Evolutionary conservation across 2,113 vertebrate species (phyloP).

Genomic region (Tringa solitaria): DNA sequence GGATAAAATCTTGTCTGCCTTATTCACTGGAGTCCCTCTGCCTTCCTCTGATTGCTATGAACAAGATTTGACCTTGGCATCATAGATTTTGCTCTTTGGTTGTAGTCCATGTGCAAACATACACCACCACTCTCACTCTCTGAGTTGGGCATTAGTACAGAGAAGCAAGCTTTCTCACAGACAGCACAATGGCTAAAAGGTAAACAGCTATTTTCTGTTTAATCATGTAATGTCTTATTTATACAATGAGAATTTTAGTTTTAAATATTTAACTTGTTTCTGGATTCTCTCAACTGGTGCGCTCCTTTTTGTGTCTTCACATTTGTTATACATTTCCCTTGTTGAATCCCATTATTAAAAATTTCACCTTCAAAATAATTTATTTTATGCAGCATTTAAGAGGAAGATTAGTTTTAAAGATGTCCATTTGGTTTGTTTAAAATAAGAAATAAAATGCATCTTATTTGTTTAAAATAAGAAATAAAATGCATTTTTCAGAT

Average conservation of each 20-base stretch:
- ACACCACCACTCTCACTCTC: too few species aligned
- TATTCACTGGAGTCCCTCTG: background rate
- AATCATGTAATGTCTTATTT: constrained; percentile 25
- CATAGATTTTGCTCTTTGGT: background rate
- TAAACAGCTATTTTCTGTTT: constrained; percentile 40
- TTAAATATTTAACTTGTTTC: constrained; percentile 62
- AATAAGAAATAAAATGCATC: too few species aligned
- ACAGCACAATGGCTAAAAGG: background rate
- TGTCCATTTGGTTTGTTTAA: background rate
- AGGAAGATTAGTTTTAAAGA: background rate
- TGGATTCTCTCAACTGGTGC: background rate
- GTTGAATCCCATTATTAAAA: background rate
- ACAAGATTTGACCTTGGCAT: background rate
- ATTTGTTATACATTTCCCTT: constrained; percentile 13
- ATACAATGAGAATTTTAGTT: constrained; percentile 24
- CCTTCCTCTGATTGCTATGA: background rate
- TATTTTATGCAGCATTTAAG: background rate
- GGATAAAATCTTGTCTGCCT: background rate
- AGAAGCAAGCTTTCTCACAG: background rate
- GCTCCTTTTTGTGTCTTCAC: background rate
- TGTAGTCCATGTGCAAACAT: background rate
- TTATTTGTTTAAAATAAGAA: too few species aligned
- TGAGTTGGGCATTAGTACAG: background rate
- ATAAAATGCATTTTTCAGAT: background rate
- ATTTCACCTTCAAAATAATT: constrained; percentile 1